Evolutionary conservation across 2,113 vertebrate species (phyloP).

Genomic region (Pygoscelis adeliae): DNA sequence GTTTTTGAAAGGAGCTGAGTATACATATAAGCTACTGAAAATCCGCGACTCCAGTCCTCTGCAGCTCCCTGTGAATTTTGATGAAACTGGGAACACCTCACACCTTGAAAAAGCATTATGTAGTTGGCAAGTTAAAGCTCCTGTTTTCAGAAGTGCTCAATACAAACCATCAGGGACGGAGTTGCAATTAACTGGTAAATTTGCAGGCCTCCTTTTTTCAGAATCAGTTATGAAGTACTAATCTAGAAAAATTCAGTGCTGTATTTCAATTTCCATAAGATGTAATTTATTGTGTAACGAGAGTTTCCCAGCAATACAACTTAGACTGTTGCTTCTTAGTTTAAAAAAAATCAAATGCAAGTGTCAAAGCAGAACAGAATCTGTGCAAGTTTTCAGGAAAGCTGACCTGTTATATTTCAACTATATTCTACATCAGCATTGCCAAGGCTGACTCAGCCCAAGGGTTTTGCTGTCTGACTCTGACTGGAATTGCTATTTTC

Average conservation of each 20-base stretch:
- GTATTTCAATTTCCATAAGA: background rate
- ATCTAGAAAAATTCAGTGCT: background rate
- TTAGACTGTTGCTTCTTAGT: background rate
- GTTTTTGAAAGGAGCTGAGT: background rate
- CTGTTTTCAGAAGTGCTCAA: background rate
- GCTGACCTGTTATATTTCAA: background rate
- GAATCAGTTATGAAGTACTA: background rate
- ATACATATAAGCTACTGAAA: background rate
- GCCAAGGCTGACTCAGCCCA: background rate
- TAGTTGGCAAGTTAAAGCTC: background rate
- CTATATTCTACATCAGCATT: background rate
- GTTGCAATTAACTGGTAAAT: background rate
- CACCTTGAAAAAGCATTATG: background rate
- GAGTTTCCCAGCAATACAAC: background rate
- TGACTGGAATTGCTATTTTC: background rate
- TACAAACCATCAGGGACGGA: background rate
- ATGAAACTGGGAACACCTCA: background rate
- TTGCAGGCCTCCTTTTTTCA: background rate
- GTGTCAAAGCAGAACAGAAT: background rate
- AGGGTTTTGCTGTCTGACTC: background rate
- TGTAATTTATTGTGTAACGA: background rate
- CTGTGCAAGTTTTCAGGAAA: background rate
- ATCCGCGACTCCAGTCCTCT: background rate
- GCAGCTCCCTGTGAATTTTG: background rate
- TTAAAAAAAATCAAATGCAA: background rate